These are phyloP conservation scores for Brachionus plicatilis DNA, from an alignment of 1,140 invertebrate genomes.

Conservation along the genomic window DNA sequence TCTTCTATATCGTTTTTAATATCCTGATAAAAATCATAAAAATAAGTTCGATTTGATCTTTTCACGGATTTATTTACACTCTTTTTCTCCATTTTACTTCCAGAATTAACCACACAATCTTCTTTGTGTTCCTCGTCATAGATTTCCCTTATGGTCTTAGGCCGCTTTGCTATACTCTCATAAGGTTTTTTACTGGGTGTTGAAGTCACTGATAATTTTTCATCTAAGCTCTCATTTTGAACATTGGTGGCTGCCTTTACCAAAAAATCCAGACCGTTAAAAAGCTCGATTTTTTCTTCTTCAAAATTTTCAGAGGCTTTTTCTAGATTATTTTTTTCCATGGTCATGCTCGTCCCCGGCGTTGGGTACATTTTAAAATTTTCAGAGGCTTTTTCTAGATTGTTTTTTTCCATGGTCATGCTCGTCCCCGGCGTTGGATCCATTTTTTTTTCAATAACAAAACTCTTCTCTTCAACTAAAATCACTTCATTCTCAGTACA, in stretches of 20 bases:
- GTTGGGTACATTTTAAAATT: too few species aligned
- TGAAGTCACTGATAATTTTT: neutral
- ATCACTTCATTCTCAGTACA: neutral
- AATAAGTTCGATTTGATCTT: constrained; percentile 5
- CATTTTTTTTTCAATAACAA: neutral
- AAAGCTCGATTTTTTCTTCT: neutral
- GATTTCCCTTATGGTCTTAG: neutral
- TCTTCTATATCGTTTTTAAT: constrained; percentile 19
- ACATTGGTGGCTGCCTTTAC: neutral
- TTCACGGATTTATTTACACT: neutral
- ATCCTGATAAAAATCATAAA: constrained; percentile 37
- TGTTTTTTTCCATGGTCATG: neutral
- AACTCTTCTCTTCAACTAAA: neutral
- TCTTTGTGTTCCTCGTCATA: constrained; percentile 12
- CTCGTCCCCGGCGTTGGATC: neutral
- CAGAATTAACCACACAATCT: neutral
- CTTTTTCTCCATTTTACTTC: neutral
- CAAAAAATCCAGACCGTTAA: neutral
- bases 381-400: neutral
- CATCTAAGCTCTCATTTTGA: neutral
- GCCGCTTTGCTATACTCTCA: neutral
- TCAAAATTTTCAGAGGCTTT: neutral
- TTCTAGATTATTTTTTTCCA: neutral
- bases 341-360: too few species aligned
- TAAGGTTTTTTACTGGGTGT: neutral